These are phyloP conservation scores for Drosophila kambysellisi DNA, from an alignment of 2,888 invertebrate genomes.

Conservation along the genomic window DNA sequence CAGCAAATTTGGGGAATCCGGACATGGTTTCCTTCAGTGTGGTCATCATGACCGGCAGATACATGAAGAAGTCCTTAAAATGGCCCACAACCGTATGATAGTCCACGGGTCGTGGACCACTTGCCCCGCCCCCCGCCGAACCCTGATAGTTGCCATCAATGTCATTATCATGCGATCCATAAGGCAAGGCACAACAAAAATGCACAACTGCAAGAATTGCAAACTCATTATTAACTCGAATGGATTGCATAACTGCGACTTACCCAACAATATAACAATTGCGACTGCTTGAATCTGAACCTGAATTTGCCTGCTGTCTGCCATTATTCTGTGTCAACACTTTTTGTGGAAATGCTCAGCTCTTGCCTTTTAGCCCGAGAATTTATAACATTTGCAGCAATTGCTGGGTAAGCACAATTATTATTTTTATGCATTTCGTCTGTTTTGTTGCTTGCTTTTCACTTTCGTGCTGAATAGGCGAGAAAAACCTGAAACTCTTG, in stretches of 20 bases:
- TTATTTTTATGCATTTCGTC: constrained; percentile 19
- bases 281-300: constrained; percentile 35
- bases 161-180: constrained; percentile 68
- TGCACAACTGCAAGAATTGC: constrained; percentile 34
- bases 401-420: constrained; percentile 65
- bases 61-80: constrained; percentile 83
- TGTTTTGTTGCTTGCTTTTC: constrained; percentile 33
- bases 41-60: constrained; percentile 83
- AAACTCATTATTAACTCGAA: background rate
- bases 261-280: constrained; percentile 60
- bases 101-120: constrained; percentile 60
- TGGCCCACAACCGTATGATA: constrained; percentile 81
- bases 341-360: constrained; percentile 53
- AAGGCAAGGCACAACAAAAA: constrained; percentile 45
- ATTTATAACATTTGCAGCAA: constrained; percentile 64
- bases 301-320: constrained; percentile 32
- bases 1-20: constrained; percentile 82
- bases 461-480: constrained; percentile 54
- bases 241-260: constrained; percentile 34
- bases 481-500: constrained; percentile 41
- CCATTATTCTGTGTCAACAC: constrained; percentile 48
- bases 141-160: constrained; percentile 49
- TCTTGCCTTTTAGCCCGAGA: constrained; percentile 37
- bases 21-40: constrained; percentile 82
- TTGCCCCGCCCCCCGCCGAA: constrained; percentile 14